phyloP scores from a whole-genome alignment of 2,888 invertebrate genomes.

The Pomacea canaliculata region DNA sequence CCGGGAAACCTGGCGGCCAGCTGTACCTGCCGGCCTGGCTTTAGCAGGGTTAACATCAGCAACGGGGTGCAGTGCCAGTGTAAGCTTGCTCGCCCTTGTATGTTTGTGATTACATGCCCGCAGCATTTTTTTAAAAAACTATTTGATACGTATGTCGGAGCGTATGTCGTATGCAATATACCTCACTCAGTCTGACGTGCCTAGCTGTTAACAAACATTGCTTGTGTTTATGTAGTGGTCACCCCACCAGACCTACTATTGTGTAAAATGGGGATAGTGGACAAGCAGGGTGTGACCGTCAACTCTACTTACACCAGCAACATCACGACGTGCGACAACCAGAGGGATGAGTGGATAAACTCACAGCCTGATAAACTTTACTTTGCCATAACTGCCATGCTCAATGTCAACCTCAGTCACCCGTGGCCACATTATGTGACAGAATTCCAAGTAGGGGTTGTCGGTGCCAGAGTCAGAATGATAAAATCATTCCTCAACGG shows the following conservation, averaged over 20 bases:
- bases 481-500: not conserved
- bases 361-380: not conserved
- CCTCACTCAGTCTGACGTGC: no score
- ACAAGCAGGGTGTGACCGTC: not conserved
- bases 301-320: not conserved
- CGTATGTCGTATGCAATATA: no score
- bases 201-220: not conserved
- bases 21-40: slow-evolving; percentile 15
- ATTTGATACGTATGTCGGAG: no score
- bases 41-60: not conserved
- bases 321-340: not conserved
- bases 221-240: not conserved
- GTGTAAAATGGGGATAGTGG: not conserved
- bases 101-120: not conserved
- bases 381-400: not conserved
- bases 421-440: not conserved
- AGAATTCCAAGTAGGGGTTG: not conserved
- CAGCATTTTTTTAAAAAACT: not conserved
- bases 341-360: slow-evolving; percentile 13
- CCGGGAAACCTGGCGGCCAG: not conserved
- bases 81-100: not conserved
- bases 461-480: not conserved
- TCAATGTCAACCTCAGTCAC: not conserved
- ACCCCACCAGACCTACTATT: not conserved
- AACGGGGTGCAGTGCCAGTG: not conserved